A percentile compares a stretch with the other conserved stretches of the same genome.
These are phyloP conservation scores for Helicoverpa zea DNA, from an alignment of 1,140 invertebrate genomes.

Conservation along the genomic window DNA sequence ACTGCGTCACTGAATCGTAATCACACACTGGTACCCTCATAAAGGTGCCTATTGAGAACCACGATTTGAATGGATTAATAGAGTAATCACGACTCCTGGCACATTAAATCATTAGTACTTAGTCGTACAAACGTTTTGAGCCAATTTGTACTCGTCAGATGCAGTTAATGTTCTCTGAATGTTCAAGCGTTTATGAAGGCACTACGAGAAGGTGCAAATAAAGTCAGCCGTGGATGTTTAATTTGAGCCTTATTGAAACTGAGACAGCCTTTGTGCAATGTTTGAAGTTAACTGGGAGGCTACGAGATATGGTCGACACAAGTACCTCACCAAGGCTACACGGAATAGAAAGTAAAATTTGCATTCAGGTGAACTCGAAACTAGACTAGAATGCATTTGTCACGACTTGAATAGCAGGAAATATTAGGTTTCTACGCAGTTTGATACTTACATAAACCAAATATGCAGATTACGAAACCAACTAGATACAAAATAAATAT, in stretches of 20 bases:
- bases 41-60: neutral
- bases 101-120: constrained; percentile 1
- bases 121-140: neutral
- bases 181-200: neutral
- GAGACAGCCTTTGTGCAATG: constrained; percentile 12
- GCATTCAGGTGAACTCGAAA: constrained; percentile 35
- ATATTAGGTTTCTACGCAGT: neutral
- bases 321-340: constrained; percentile 25
- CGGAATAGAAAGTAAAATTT: constrained; percentile 47
- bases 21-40: neutral
- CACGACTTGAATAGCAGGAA: neutral
- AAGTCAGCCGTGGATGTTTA: constrained; percentile 27
- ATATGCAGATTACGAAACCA: neutral
- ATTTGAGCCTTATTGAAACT: constrained; percentile 27
- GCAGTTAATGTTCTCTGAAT: neutral
- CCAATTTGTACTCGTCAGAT: neutral
- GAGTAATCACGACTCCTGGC: constrained; percentile 15
- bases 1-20: neutral
- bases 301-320: constrained; percentile 5
- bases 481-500: no score
- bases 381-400: constrained; percentile 9
- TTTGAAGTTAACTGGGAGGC: constrained; percentile 9
- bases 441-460: neutral
- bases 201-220: neutral
- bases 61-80: constrained; percentile 17